Conservation (phyloP, 2,797 vertebrate genomes). For the Carduelis carduelis region DNA sequence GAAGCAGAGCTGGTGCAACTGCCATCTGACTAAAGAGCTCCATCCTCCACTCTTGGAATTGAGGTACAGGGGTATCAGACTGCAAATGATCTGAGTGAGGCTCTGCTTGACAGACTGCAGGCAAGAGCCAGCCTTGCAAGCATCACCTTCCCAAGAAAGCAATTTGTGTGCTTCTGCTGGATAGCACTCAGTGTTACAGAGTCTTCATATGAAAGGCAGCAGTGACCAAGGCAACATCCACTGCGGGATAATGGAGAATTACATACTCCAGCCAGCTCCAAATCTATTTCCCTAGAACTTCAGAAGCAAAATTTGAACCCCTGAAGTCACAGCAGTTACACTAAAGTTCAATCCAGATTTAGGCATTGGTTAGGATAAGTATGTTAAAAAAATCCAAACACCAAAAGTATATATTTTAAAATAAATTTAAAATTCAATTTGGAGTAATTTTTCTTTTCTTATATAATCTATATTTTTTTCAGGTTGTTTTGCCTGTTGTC, state of each 20-base stretch:
- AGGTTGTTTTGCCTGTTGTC: background rate
- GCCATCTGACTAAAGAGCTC: background rate
- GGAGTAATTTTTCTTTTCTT: background rate
- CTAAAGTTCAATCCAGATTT: background rate
- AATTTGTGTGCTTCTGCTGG: background rate
- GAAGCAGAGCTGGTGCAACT: background rate
- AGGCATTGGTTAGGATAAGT: background rate
- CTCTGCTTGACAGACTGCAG: background rate
- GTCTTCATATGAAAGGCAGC: background rate
- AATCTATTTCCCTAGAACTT: background rate
- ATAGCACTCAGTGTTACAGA: background rate
- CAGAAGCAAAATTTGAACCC: background rate
- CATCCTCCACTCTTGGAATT: background rate
- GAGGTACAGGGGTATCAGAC: background rate
- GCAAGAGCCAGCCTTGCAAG: background rate
- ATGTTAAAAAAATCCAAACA: background rate
- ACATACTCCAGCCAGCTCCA: background rate
- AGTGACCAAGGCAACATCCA: background rate
- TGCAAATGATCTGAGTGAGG: background rate
- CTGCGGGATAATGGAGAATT: background rate
- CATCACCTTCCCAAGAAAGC: background rate
- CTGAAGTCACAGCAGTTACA: background rate
- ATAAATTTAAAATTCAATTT: accelerated
- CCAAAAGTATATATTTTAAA: background rate
- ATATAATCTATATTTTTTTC: background rate